Evolutionary conservation across 64 coral and sea anemone genomes (phyloP).

Genomic region (Trachythela sp.): DNA sequence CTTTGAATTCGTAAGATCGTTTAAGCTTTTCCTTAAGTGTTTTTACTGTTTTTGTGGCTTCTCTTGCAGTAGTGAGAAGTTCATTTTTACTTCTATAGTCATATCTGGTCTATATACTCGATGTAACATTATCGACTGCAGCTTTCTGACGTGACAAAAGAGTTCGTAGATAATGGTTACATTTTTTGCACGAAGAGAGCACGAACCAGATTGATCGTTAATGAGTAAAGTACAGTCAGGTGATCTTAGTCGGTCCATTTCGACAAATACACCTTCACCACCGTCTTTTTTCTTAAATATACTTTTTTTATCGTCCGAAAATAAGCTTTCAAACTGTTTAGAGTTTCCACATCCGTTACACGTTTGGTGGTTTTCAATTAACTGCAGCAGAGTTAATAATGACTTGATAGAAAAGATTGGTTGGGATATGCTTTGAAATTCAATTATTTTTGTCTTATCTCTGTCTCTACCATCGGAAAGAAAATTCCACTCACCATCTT

Average conservation of each 20-base stretch:
- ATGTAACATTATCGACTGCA: neutral
- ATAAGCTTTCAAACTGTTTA: neutral
- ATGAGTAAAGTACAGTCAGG: neutral
- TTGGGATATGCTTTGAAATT: neutral
- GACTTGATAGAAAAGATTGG: neutral
- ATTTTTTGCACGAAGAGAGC: neutral
- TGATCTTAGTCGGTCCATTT: neutral
- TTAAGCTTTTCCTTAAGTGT: neutral
- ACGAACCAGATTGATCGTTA: neutral
- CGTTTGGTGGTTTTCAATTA: neutral
- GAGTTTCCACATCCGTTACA: neutral
- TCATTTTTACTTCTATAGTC: neutral
- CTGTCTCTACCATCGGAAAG: neutral
- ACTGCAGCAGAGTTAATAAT: neutral
- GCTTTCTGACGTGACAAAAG: neutral
- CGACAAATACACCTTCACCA: neutral
- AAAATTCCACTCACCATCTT: slow-evolving; percentile 5
- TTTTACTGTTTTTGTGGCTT: neutral
- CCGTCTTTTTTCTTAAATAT: neutral
- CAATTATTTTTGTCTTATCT: neutral
- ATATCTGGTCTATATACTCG: neutral
- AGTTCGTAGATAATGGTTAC: neutral
- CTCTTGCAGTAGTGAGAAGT: neutral
- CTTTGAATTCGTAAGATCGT: no score
- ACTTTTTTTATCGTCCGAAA: neutral